Conservation (phyloP, 2,888 invertebrate genomes). For the Diarsia rubi region DNA sequence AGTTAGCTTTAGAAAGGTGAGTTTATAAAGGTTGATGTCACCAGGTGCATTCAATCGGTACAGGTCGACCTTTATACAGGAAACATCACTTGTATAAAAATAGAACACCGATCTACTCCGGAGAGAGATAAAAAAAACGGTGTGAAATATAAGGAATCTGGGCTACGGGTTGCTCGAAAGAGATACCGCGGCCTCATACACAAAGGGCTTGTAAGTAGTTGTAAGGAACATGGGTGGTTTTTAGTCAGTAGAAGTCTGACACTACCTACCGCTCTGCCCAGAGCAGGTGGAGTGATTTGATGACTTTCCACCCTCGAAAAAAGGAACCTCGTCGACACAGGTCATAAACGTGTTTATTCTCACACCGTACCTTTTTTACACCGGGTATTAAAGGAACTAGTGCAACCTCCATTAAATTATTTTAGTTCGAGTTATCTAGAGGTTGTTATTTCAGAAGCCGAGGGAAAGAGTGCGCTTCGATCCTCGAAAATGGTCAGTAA, state of each 20-base stretch:
- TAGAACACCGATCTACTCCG: neutral
- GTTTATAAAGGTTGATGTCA: conserved; percentile 15
- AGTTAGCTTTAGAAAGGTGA: conserved; percentile 6
- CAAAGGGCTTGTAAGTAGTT: no score
- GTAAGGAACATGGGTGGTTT: no score
- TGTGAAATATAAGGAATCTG: neutral
- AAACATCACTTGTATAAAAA: conserved; percentile 9
- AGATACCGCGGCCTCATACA: no score
- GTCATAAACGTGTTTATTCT: neutral
- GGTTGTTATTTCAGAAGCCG: neutral
- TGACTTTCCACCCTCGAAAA: no score
- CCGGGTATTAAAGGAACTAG: no score
- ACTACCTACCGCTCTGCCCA: no score
- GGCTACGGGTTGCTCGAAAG: no score
- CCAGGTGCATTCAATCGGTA: neutral
- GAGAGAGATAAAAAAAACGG: neutral
- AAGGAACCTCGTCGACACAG: neutral
- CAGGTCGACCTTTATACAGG: neutral
- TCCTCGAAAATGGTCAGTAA: neutral
- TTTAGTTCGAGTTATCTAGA: neutral
- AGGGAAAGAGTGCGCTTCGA: neutral
- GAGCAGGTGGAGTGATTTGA: no score
- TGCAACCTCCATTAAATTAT: neutral
- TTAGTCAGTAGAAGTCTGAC: no score
- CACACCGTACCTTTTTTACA: no score